Base-by-base conservation (phyloP, 2,797 vertebrate genomes). In the Cygnus olor region DNA sequence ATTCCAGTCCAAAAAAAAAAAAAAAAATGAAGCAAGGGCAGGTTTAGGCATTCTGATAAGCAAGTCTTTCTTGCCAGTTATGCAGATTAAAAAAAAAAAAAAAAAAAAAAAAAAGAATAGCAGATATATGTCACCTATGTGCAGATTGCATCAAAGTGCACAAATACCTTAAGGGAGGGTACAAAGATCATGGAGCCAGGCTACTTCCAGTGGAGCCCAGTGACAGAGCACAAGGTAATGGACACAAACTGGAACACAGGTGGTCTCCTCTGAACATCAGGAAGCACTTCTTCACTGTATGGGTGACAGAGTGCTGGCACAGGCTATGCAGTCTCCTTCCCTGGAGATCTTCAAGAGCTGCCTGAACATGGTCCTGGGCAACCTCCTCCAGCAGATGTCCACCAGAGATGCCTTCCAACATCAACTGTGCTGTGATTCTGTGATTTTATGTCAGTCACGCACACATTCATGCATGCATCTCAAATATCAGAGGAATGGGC, bases 271-370 rank as follows among this genome's bases (percentile, higher is more conserved):
- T 30, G 12, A 76, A 45, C 30, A 72, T 21, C 58, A 60, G 25
- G 4, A 71, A 82, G 34, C 6, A 12, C 15, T 34, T n/a, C 17
- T 65, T 54, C 12, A 4, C 3, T 36, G 4, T 20, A 9, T 38
- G 6, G 11, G 24, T 54, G 3, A 70, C n/a, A 2, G 3, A 81
- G 18, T 25, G 22, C 6, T 16, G 34, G 49, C 28, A 24, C 4
- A 58, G 2, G 13, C 0, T 42, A 20, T 2, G 16, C 21, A 60
- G 72, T 8, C 22, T 63, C 36, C 38, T 32, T 17, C 14, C 2
- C 0, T 28, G 36, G 8, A 72, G 11, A 12, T 6, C 27, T 9
- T 60, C 34, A 80, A 51, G 45, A 53, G 6, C 17, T 1, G 2
- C 2, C 25, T 40, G 1, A n/a, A 69, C 69, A 40, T 10, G 22